phyloP scores from a whole-genome alignment of 64 coral and sea anemone genomes.

The Pocillopora verrucosa region DNA sequence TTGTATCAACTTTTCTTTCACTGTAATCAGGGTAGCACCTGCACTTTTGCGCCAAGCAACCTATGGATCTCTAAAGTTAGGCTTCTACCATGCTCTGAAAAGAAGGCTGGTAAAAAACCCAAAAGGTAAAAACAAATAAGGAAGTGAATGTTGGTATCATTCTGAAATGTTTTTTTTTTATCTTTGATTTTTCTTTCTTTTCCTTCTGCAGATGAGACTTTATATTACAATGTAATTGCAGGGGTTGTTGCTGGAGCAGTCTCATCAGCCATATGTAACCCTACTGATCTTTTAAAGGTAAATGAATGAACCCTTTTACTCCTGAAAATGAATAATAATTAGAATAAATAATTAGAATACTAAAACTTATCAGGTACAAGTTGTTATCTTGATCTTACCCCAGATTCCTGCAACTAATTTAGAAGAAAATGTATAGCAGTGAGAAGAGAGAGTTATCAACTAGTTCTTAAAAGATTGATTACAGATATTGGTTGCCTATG shows the following conservation, averaged over 20 bases:
- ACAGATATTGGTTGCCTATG: too few relatives aligned
- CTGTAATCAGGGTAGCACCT: slow-evolving; percentile 74
- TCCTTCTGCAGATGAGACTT: slow-evolving; percentile 81
- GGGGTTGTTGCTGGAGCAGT: slow-evolving; percentile 89
- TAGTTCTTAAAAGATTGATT: too few relatives aligned
- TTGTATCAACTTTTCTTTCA: not conserved
- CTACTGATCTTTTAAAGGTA: slow-evolving; percentile 98
- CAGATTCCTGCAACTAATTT: too few relatives aligned
- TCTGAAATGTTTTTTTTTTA: not conserved
- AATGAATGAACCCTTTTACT: not conserved
- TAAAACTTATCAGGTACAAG: too few relatives aligned
- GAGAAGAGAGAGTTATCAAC: too few relatives aligned
- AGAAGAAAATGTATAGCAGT: too few relatives aligned
- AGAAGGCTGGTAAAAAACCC: slow-evolving; percentile 84
- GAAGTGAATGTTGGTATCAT: not conserved
- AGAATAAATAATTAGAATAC: too few relatives aligned
- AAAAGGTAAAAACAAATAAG: slow-evolving; percentile 60
- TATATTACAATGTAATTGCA: slow-evolving; percentile 75
- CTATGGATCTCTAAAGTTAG: slow-evolving; percentile 97
- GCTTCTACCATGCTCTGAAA: slow-evolving; percentile 94
- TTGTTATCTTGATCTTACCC: too few relatives aligned
- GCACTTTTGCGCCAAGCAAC: slow-evolving; percentile 92
- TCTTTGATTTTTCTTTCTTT: not conserved
- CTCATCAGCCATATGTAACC: slow-evolving; percentile 91
- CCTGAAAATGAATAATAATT: too few relatives aligned